Percentiles rank a stretch among this genome's conserved stretches.
Evolutionary conservation across 2,113 vertebrate species (phyloP).

Genomic region (Actinemys pallida): DNA sequence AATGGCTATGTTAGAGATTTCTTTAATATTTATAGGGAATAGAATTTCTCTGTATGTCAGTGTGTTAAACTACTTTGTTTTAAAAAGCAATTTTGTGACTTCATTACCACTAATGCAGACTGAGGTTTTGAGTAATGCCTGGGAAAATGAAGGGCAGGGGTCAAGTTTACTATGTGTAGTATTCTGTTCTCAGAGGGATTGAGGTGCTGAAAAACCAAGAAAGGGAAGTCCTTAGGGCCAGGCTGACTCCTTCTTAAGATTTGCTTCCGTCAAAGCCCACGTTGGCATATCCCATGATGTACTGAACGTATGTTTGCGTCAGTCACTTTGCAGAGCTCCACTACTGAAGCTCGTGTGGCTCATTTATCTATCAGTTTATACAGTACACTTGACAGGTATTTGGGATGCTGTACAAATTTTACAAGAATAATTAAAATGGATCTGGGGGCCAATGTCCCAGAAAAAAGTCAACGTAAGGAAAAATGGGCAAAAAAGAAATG

Average conservation of each 20-base stretch:
- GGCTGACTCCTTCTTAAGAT: background rate
- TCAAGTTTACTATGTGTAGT: background rate
- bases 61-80: background rate
- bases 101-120: background rate
- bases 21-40: background rate
- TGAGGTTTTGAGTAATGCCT: background rate
- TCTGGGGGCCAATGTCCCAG: background rate
- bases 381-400: background rate
- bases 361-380: background rate
- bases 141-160: background rate
- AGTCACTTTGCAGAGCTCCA: background rate
- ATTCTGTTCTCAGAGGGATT: background rate
- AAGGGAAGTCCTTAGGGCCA: no score
- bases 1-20: background rate
- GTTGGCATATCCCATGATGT: background rate
- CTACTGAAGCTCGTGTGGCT: background rate
- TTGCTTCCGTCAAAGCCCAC: background rate
- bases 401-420: background rate
- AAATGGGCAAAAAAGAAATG: background rate
- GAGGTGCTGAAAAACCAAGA: background rate
- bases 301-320: background rate
- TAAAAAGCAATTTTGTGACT: background rate
- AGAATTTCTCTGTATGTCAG: background rate
- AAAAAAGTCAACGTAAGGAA: background rate
- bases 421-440: background rate